Evolutionary conservation across 2,888 invertebrate genomes (phyloP), one percentile per base, ranked within the genome.

Genomic region (Drosophila recens): DNA sequence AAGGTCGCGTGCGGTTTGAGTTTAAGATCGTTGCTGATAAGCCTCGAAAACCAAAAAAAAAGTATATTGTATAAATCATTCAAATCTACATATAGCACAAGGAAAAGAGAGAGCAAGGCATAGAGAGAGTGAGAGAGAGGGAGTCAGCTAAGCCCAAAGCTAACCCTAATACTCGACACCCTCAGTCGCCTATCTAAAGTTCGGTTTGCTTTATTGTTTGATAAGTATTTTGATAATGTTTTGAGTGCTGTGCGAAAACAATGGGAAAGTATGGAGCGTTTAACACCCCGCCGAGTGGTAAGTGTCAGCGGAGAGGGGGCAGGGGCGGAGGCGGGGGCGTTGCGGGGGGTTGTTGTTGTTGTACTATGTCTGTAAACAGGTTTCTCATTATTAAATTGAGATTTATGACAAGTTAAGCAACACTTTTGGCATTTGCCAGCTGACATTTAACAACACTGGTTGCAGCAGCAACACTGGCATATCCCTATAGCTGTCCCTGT

Each of bases 1-100:
- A 91, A 91, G 91, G 91, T 91, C 91, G 91, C 90, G 91, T 91
- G 91, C 89, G 80, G 81, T 79, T 80, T 76, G 79, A 63, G 79
- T 79, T 85, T 46, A 52, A 61, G 79, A 75, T 74, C 79, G 84
- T 45, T 45, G 58, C 6, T 45, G 80, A 84, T 84, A 88, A 74
- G 57, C 48, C 61, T 33, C 15, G 34, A 43, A 46, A 42, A 54
- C 68, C 46, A 57, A 70, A 66, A 67, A 56, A 64, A 27, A 64
- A 72, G 83, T 82, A 85, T 83, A 86, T 82, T 64, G 62, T 74
- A 86, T 86, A 85, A 88, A 88, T 85, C 87, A 86, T 72, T 38
- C 33, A 69, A 82, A 87, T 89, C 80, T 76, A 80, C 80, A 89
- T 87, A 62, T 4, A 17, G 27, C 43, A 13, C 17, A 27, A 42